Evolutionary conservation across 2,888 invertebrate species (phyloP).

Genomic region (Aspidiotus rigidus): DNA sequence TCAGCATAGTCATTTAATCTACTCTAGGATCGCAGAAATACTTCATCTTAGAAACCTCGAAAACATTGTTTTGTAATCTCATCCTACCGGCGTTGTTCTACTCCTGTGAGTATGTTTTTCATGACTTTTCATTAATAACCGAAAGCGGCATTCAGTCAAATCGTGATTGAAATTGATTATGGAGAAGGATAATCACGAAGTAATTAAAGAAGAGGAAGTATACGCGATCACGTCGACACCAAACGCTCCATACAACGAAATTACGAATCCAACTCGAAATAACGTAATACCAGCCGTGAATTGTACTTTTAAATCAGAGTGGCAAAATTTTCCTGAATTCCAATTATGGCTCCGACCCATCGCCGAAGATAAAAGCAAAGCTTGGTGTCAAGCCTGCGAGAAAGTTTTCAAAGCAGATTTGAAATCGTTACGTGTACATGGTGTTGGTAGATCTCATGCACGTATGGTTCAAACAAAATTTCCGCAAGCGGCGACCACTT

Average conservation of each 20-base stretch:
- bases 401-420: conserved; percentile 36
- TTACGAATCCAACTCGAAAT: conserved; percentile 10
- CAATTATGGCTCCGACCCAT: conserved; percentile 37
- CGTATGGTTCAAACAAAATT: conserved; percentile 34
- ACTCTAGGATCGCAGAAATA: no score
- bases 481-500: conserved; percentile 33
- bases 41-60: no score
- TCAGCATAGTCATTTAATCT: no score
- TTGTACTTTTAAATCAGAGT: conserved; percentile 34
- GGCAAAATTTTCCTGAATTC: conserved; percentile 37
- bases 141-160: no score
- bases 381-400: conserved; percentile 37
- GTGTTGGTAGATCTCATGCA: conserved; percentile 36
- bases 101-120: no score
- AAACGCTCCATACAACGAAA: conserved; percentile 20
- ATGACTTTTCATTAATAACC: no score
- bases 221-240: conserved; percentile 7
- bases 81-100: no score
- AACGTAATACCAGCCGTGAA: background rate
- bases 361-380: conserved; percentile 35
- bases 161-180: background rate
- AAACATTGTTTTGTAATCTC: no score
- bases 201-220: conserved; percentile 31
- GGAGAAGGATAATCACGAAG: conserved; percentile 23
- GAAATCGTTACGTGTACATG: conserved; percentile 36